Evolutionary conservation across 2,797 vertebrate genomes (phyloP).

Genomic region (Pogoniulus pusillus): DNA sequence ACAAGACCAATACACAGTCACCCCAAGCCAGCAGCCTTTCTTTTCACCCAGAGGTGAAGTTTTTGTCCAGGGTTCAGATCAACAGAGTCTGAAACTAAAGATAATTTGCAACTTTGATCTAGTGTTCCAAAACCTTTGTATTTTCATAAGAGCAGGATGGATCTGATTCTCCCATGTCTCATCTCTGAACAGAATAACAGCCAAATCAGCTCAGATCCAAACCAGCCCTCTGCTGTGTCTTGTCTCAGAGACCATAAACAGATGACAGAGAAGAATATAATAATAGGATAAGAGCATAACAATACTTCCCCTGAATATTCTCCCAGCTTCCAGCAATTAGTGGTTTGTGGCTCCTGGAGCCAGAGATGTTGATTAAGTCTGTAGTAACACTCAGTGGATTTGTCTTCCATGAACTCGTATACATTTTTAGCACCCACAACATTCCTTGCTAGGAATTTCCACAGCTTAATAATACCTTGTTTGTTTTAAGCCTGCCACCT

Average conservation of each 20-base stretch:
- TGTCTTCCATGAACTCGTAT: neutral
- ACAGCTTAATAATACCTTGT: neutral
- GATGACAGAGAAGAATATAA: neutral
- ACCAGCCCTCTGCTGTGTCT: neutral
- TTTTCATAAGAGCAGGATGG: neutral
- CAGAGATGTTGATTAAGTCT: neutral
- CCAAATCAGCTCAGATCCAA: neutral
- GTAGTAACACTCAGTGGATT: neutral
- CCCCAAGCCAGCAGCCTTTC: neutral
- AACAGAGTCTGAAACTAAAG: neutral
- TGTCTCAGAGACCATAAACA: neutral
- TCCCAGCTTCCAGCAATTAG: neutral
- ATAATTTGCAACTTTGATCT: neutral
- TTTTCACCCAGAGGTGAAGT: neutral
- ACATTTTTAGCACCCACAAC: neutral
- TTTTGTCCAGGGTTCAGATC: neutral
- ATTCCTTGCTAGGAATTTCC: neutral
- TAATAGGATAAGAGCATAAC: neutral
- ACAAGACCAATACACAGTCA: neutral
- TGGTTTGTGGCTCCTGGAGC: neutral
- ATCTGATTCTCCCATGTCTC: neutral
- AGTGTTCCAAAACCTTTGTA: neutral
- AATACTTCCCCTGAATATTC: neutral
- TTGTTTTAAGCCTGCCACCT: conserved; percentile 11
- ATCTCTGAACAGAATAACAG: neutral